phyloP scores from a whole-genome alignment of 1,140 invertebrate species.

The Galleria mellonella region DNA sequence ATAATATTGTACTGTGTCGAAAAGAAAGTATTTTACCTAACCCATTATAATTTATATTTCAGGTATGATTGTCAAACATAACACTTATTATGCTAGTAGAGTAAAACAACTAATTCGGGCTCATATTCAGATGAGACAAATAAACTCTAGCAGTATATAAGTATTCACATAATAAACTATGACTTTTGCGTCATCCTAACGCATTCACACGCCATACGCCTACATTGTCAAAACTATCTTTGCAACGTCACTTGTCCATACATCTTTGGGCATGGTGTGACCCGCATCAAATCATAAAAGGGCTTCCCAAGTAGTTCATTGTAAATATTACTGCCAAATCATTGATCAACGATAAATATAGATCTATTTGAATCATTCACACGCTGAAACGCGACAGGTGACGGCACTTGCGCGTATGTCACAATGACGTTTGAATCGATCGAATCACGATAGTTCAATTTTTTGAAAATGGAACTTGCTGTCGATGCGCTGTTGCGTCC shows the following conservation, averaged over 20 bases:
- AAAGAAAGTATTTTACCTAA: too few species aligned
- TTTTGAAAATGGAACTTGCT: too few species aligned
- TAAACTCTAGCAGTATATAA: too few species aligned
- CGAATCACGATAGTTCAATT: conserved; percentile 5
- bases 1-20: too few species aligned
- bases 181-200: too few species aligned
- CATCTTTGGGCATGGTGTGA: conserved; percentile 5
- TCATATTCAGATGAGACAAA: too few species aligned
- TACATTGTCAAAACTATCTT: neutral
- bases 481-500: too few species aligned
- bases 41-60: too few species aligned
- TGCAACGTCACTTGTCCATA: conserved; percentile 14
- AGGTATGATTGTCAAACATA: too few species aligned
- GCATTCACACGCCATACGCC: conserved; percentile 11
- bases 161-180: too few species aligned
- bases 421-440: conserved; percentile 30
- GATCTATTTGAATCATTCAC: conserved; percentile 38
- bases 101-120: too few species aligned
- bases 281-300: conserved; percentile 32
- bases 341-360: conserved; percentile 51
- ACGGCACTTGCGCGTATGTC: conserved; percentile 36
- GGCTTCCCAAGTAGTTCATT: conserved; percentile 41
- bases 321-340: conserved; percentile 52
- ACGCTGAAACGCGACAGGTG: conserved; percentile 48
- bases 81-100: too few species aligned